Evolutionary conservation across 2,888 invertebrate genomes (phyloP), one percentile per base, ranked within the genome.

Genomic region (Aphelenchoides bicaudatus): DNA sequence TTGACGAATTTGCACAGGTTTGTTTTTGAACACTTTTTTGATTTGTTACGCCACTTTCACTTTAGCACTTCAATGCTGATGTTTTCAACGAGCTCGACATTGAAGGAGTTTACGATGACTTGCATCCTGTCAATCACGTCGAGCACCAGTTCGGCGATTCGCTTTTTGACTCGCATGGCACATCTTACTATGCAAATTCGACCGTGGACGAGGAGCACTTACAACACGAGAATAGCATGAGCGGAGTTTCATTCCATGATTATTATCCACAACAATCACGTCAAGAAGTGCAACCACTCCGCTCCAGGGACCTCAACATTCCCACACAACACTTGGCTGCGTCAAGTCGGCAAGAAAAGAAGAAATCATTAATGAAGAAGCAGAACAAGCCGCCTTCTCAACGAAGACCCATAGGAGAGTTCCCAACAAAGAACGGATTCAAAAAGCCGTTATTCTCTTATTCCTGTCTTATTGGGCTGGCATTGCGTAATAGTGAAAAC

Each of bases 401-500:
- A 34, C 31, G 52, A 21, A n/a, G 52, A 2, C 52, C 52, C 1
- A 51, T 51, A 19, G 52, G 39, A n/a, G 34, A 51, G 39, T 51
- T 47, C 25, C 31, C 31, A 39, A 30, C 52, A n/a, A 37, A 16
- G 28, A 61, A 59, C 37, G 63, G 63, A n/a, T 63, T 67, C 59
- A 19, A 23, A 21, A 96, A 96, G 81, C 96, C 96, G 3, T 90
- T 91, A 2, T 96, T 93, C 82, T 94, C 94, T 13, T 96, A 96
- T 81, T 92, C 92, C 59, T 96, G 94, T 82, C 85, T 96, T 66
- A 96, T 96, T 79, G 94, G 94, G 1, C 88, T 96, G 89, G 93
- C 96, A 3, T 83, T 96, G 64, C 94, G 94, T 82, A 96, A 96
- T 81, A 92, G 93, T 63, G 86, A 88, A 72, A 88, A 88, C 56